Conservation (phyloP, 1,140 invertebrate genomes). For the Habropoda laboriosa region DNA sequence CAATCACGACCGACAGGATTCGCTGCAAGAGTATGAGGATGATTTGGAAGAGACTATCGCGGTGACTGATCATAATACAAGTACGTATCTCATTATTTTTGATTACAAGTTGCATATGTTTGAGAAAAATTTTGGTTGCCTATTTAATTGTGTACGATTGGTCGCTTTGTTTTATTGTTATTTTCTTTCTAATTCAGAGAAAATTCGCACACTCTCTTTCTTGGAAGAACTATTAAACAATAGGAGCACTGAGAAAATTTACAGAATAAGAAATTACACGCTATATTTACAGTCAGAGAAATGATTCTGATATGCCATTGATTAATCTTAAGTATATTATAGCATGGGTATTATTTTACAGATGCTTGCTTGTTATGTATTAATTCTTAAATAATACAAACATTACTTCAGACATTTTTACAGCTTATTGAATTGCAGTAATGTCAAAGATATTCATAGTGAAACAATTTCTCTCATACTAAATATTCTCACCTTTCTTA, state of each 20-base stretch:
- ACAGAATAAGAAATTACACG: background rate
- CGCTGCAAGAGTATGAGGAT: slow-evolving; percentile 71
- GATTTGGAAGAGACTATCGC: slow-evolving; percentile 63
- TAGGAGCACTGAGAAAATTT: background rate
- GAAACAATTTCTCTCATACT: too few species aligned
- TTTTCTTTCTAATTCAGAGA: background rate
- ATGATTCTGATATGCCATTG: too few species aligned
- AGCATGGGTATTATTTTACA: too few species aligned
- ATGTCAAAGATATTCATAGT: too few species aligned
- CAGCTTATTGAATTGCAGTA: too few species aligned
- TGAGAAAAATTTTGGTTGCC: too few species aligned
- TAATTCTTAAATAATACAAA: too few species aligned
- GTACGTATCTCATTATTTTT: background rate
- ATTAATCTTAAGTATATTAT: too few species aligned
- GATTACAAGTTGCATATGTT: background rate
- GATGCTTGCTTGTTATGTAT: too few species aligned
- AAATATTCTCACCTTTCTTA: too few species aligned
- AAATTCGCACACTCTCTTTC: background rate
- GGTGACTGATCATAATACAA: slow-evolving; percentile 72
- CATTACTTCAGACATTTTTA: too few species aligned
- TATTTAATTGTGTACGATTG: background rate
- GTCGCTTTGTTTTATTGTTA: background rate
- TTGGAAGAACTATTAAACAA: background rate
- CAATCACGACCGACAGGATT: slow-evolving; percentile 32
- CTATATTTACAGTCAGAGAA: background rate